These are phyloP conservation scores for Laupala kohalensis DNA, from an alignment of 1,140 invertebrate species.

Conservation along the genomic window DNA sequence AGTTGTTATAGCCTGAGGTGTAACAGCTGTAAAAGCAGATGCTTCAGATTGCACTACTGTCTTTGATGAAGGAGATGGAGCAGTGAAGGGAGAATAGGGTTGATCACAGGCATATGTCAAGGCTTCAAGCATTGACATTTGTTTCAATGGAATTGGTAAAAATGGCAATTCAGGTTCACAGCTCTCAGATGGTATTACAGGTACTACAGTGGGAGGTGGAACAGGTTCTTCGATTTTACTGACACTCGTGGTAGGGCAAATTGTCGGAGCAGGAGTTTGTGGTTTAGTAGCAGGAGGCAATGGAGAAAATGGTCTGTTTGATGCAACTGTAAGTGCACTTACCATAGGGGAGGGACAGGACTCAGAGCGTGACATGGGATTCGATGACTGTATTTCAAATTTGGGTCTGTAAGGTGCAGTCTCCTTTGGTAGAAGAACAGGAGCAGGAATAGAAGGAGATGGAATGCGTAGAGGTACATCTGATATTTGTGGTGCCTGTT, in stretches of 20 bases:
- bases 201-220: not conserved
- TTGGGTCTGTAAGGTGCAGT: not conserved
- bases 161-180: not conserved
- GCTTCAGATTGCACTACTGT: not conserved
- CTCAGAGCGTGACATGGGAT: not conserved
- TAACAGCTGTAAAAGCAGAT: not conserved
- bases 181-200: not conserved
- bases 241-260: not conserved
- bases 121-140: slow-evolving; percentile 11
- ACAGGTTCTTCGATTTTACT: not conserved
- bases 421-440: not conserved
- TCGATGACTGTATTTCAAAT: not conserved
- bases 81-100: slow-evolving; percentile 5
- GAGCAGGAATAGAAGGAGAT: not conserved
- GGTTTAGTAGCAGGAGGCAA: not conserved
- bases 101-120: slow-evolving; percentile 15
- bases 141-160: not conserved
- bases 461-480: not conserved
- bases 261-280: slow-evolving; percentile 14
- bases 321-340: slow-evolving; percentile 41
- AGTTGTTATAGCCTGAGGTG: not conserved
- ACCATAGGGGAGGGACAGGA: not conserved
- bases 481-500: not conserved
- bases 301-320: slow-evolving; percentile 47
- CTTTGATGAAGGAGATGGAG: not conserved